Evolutionary conservation across 2,797 vertebrate genomes (phyloP), one percentile per base, ranked within the genome.

Genomic region (Peromyscus eremicus): DNA sequence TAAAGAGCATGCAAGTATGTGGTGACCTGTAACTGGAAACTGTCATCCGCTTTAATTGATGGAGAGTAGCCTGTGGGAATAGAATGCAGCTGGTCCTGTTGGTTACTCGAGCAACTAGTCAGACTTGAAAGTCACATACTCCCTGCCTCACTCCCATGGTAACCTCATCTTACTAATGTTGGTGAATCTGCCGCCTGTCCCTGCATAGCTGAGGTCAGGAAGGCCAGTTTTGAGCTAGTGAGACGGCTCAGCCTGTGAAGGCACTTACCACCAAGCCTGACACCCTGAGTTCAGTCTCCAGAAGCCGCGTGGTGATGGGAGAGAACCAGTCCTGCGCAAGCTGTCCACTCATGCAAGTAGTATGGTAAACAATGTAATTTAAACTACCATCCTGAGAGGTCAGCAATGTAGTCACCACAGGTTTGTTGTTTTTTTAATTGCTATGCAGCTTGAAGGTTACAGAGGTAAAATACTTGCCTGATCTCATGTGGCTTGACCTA

Each of bases 381-480:
- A 2, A 60, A 68, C 9, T 43, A 16, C 57, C 86, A 81, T 77
- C 68, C 70, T 89, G 6, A 82, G 62, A 93, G 77, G 46, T 92
- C 83, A 89, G 40, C 57, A 92, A 64, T 80, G 32, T 46, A 14
- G 13, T 86, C 75, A 68, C 57, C 81, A 43, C 32, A n/a, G 55
- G 13, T 4, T 17, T 43, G 29, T 2, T 80, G 17, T 57, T 19
- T 23, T 62, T 88, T 60, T 92, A 80, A 79, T 16, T 91, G 55
- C 85, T 92, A 68, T 88, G 27, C 89, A 79, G 89, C 32, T 52
- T 89, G 29, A 83, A 68, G 46, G 75, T 94, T 96, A 62, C 49
- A 91, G 23, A 94, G 73, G 25, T 73, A 57, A 94, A 37, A 76
- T 92, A 70, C 94, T 94, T 90, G 29, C 19, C 49, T n/a, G 75